Percentiles rank a stretch among this genome's conserved stretches.
These are phyloP conservation scores for Hymenochirus boettgeri DNA, from an alignment of 2,113 vertebrate genomes.

Conservation along the genomic window DNA sequence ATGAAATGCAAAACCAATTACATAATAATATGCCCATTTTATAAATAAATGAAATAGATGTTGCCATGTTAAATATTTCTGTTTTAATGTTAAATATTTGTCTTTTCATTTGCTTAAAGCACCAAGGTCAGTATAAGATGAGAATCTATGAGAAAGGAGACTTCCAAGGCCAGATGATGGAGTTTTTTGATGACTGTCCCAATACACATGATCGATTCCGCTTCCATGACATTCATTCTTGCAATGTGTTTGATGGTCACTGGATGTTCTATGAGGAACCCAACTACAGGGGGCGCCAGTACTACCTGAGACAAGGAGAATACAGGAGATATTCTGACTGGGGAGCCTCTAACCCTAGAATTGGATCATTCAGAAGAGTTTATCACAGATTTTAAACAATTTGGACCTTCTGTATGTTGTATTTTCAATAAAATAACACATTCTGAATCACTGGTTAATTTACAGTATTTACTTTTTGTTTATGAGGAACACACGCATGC, in stretches of 20 bases:
- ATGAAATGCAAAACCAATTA: too few relatives aligned
- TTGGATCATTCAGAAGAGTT: constrained; percentile 82
- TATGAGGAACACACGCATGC: too few relatives aligned
- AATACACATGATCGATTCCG: constrained; percentile 79
- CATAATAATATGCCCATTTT: too few relatives aligned
- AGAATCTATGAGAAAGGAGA: constrained; percentile 87
- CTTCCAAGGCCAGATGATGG: constrained; percentile 80
- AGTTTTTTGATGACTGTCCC: constrained; percentile 83
- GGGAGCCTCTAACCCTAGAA: constrained; percentile 69
- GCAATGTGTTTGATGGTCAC: constrained; percentile 79
- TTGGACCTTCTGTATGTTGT: too few relatives aligned
- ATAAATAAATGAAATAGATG: too few relatives aligned
- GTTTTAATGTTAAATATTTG: too few relatives aligned
- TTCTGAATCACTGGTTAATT: too few relatives aligned
- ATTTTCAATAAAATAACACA: too few relatives aligned
- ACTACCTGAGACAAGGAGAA: constrained; percentile 86
- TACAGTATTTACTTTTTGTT: too few relatives aligned
- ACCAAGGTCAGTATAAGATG: constrained; percentile 71
- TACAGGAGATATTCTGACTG: constrained; percentile 85
- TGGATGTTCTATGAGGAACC: constrained; percentile 92
- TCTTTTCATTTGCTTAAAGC: constrained; percentile 4
- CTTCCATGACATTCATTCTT: constrained; percentile 81
- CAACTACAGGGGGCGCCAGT: constrained; percentile 85
- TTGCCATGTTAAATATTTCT: too few relatives aligned
- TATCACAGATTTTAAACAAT: neutral